These are phyloP conservation scores for Antennarius maculatus DNA, from an alignment of 2,797 vertebrate species.

Conservation along the genomic window DNA sequence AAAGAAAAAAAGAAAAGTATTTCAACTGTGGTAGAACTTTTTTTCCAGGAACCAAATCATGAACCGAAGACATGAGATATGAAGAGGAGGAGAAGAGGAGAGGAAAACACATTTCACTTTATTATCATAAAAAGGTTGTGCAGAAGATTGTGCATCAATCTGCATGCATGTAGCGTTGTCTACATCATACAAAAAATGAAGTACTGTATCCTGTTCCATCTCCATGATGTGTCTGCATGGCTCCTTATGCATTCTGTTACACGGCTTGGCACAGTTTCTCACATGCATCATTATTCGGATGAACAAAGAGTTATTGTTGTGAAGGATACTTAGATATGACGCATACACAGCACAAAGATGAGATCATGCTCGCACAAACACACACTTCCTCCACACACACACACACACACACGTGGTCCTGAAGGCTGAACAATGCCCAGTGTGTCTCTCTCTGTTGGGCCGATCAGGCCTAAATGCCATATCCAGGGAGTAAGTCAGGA, in stretches of 20 bases:
- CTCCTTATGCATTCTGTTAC: slow-evolving; percentile 28
- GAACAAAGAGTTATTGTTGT: slow-evolving; percentile 55
- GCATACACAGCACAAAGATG: slow-evolving; percentile 19
- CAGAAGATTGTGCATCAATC: neutral
- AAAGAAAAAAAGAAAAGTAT: slow-evolving; percentile 3
- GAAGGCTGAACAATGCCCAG: slow-evolving; percentile 40
- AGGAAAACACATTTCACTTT: neutral
- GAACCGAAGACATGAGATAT: neutral
- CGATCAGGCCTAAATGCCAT: slow-evolving; percentile 31
- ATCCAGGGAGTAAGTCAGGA: neutral
- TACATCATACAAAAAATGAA: slow-evolving; percentile 10
- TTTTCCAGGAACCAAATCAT: neutral
- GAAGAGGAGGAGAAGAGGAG: neutral
- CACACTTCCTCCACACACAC: slow-evolving; percentile 26
- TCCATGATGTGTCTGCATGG: slow-evolving; percentile 19
- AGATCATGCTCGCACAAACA: slow-evolving; percentile 30
- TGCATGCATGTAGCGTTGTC: neutral
- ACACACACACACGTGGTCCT: slow-evolving; percentile 6
- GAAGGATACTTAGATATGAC: slow-evolving; percentile 28
- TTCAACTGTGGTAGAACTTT: neutral
- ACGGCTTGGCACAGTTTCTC: slow-evolving; percentile 19
- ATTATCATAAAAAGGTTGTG: neutral
- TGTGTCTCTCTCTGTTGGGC: slow-evolving; percentile 30
- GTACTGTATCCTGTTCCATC: slow-evolving; percentile 12
- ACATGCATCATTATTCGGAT: slow-evolving; percentile 35